These are phyloP conservation scores for Falco novaeseelandiae DNA, from an alignment of 2,797 vertebrate genomes.

Conservation along the genomic window DNA sequence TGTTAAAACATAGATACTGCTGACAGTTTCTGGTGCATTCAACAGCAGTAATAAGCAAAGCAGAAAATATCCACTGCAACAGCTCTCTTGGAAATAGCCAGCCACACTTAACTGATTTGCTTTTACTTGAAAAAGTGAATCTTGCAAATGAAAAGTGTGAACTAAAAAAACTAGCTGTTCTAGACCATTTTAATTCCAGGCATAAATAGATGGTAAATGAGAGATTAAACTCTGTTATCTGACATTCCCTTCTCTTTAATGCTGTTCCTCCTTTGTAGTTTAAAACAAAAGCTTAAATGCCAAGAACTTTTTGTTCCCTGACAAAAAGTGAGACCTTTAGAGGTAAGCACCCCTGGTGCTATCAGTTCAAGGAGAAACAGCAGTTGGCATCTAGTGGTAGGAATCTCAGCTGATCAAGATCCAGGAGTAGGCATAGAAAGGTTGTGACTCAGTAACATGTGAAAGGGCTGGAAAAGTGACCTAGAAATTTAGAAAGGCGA, in stretches of 20 bases:
- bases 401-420: not conserved
- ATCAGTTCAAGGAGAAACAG: not conserved
- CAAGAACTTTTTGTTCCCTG: not conserved
- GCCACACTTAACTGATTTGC: not conserved
- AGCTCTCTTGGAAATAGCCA: not conserved
- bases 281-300: not conserved
- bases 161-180: not conserved
- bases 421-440: not conserved
- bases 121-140: not conserved
- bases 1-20: not conserved
- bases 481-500: not conserved
- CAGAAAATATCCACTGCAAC: not conserved
- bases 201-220: not conserved
- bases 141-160: not conserved
- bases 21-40: not conserved
- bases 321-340: not conserved
- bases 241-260: not conserved
- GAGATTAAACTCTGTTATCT: not conserved
- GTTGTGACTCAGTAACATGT: not conserved
- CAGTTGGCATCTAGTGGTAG: not conserved
- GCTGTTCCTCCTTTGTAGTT: not conserved
- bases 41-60: not conserved
- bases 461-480: not conserved
- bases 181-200: not conserved
- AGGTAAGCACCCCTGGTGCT: not conserved